Percentiles rank a stretch among this genome's conserved stretches.
phyloP scores from a whole-genome alignment of 2,797 vertebrate genomes.

The Acipenser oxyrinchus region DNA sequence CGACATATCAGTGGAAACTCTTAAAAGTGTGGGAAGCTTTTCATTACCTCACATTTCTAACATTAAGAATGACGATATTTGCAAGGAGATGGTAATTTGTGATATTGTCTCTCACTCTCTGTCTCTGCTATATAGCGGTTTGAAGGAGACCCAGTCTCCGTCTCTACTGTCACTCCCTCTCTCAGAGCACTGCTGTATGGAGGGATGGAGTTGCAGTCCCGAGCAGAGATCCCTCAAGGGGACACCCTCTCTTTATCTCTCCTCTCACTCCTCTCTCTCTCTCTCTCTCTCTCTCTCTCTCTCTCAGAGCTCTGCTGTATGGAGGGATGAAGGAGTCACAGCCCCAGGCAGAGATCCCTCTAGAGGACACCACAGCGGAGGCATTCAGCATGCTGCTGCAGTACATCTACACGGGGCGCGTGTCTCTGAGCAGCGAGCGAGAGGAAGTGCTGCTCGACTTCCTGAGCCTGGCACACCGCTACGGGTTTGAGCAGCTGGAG shows the following conservation, averaged over 20 bases:
- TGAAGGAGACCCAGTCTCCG: no score
- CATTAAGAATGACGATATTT: background rate
- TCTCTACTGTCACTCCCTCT: background rate
- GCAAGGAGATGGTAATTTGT: no score
- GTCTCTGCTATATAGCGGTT: no score
- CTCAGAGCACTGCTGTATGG: constrained; percentile 62
- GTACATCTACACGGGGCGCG: constrained; percentile 93
- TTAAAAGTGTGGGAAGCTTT: background rate
- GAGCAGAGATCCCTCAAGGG: no score
- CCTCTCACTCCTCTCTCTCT: no score
- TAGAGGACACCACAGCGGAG: constrained; percentile 86
- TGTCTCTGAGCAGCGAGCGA: constrained; percentile 81
- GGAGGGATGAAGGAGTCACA: constrained; percentile 94
- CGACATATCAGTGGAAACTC: background rate
- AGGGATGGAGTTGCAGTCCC: constrained; percentile 48
- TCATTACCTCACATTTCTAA: background rate
- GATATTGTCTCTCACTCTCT: no score
- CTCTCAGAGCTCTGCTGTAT: constrained; percentile 77
- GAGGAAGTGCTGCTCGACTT: constrained; percentile 94
- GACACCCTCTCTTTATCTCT: constrained; percentile 38
- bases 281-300: no score
- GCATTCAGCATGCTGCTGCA: constrained; percentile 91
- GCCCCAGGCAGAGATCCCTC: constrained; percentile 85
- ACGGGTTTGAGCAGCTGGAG: constrained; percentile 89
- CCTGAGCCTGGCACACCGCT: constrained; percentile 88